Evolutionary conservation across 2,113 vertebrate genomes (phyloP).

Genomic region (Notarius lentiginosus): DNA sequence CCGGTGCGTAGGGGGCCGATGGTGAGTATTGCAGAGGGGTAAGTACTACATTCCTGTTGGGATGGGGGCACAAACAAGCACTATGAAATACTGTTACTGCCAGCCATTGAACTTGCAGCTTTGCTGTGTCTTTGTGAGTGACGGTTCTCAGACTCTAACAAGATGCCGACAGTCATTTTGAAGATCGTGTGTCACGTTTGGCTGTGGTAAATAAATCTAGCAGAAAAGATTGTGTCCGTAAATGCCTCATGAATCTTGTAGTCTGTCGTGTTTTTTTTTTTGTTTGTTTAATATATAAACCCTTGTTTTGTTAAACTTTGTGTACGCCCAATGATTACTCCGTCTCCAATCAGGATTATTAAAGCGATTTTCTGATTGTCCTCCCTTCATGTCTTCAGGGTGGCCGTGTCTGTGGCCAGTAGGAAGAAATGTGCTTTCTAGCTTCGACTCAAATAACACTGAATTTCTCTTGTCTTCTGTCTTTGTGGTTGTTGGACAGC

Average conservation of each 20-base stretch:
- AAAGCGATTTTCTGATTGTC: background rate
- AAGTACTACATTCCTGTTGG: conserved; percentile 49
- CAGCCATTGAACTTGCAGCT: background rate
- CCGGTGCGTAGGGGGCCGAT: conserved; percentile 54
- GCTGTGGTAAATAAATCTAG: background rate
- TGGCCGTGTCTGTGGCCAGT: conserved; percentile 3
- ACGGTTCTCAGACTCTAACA: background rate
- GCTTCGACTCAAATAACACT: conserved; percentile 2
- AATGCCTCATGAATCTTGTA: background rate
- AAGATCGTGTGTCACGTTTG: background rate
- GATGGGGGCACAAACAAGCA: conserved; percentile 9
- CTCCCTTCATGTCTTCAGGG: background rate
- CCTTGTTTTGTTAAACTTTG: background rate
- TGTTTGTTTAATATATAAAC: background rate
- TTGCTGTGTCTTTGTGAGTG: background rate
- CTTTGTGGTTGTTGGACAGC: conserved; percentile 68
- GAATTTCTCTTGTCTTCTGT: conserved; percentile 48
- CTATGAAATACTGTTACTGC: background rate
- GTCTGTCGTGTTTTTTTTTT: no score
- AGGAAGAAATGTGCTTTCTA: background rate
- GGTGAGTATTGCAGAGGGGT: conserved; percentile 60
- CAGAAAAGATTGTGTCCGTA: background rate
- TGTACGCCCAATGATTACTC: background rate
- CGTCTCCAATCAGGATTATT: no score
- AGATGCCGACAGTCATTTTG: background rate